Evolutionary conservation across 2,888 invertebrate genomes (phyloP), one percentile per base, ranked within the genome.

Genomic region (Melangyna quadrimaculata): DNA sequence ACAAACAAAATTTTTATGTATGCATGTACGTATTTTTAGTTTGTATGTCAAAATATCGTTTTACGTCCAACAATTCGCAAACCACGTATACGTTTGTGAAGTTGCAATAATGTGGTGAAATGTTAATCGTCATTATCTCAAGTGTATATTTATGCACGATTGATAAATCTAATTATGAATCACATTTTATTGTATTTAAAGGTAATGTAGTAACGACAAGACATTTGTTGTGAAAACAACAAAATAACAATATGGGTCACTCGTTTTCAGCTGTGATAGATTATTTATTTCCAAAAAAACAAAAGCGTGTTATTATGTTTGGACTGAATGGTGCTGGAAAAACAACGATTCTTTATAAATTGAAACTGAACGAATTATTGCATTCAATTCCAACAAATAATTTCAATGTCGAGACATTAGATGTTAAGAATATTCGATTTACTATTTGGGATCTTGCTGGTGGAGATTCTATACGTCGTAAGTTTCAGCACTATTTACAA

Each of bases 361-460:
- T 91, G 0, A 90, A 91, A 80, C 67, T 90, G 24, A 90, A 89
- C 9, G 88, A 89, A 63, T 86, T 89, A 3, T 77, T 89, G 1
- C 84, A 88, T 14, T 89, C 89, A 4, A 89, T 90, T 63, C 90
- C 90, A 2, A 90, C 90, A 14, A 89, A 90, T 71, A 90, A 90
- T 0, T 90, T 90, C 24, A 90, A 91, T 87, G 90, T 90, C 0
- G 90, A 91, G 74, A 89, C 89, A 5, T 87, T 90, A 3, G 88
- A 89, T 40, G 90, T 90, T 51, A 90, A 90, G 61, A 90, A 90
- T 19, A 78, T 90, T 40, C 88, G 88, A 4, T 89, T 90, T 43
- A 90, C 89, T 0, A 88, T 91, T 17, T 91, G 90, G 90, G 90
- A 91, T 71, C 88, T 91, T 78, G 90, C 90, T 17, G 91, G 90